phyloP scores from a whole-genome alignment of 2,113 vertebrate genomes.

The Glaucomys volans region DNA sequence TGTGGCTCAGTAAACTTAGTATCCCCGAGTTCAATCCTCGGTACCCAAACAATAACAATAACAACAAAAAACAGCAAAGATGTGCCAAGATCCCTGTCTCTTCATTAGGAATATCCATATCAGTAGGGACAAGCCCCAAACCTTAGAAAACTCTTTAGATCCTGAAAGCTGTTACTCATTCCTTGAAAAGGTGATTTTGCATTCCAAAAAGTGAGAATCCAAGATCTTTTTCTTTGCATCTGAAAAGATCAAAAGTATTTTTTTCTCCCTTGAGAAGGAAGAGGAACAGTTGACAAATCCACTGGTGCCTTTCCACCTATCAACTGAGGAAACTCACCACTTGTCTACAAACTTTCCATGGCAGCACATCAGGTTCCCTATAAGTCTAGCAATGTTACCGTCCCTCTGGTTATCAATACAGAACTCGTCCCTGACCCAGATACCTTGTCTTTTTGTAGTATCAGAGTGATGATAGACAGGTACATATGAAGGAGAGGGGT shows the following conservation, averaged over 20 bases:
- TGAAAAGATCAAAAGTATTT: not conserved
- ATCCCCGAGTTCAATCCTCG: too few relatives aligned
- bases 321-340: not conserved
- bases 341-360: not conserved
- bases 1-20: too few relatives aligned
- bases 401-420: not conserved
- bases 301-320: not conserved
- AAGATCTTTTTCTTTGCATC: not conserved
- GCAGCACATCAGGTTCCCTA: not conserved
- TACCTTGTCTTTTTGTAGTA: not conserved
- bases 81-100: not conserved
- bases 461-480: not conserved
- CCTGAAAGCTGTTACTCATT: not conserved
- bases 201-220: not conserved
- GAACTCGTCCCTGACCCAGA: not conserved
- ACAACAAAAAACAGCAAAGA: too few relatives aligned
- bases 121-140: not conserved
- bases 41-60: too few relatives aligned
- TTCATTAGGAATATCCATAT: not conserved
- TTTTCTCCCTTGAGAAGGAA: not conserved
- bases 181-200: not conserved
- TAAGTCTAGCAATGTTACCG: not conserved
- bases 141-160: not conserved
- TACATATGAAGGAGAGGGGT: not conserved
- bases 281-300: not conserved